Percentiles rank a stretch among this genome's conserved stretches.
Conservation (phyloP, 1,140 invertebrate species). For the Bombus confusus region DNA sequence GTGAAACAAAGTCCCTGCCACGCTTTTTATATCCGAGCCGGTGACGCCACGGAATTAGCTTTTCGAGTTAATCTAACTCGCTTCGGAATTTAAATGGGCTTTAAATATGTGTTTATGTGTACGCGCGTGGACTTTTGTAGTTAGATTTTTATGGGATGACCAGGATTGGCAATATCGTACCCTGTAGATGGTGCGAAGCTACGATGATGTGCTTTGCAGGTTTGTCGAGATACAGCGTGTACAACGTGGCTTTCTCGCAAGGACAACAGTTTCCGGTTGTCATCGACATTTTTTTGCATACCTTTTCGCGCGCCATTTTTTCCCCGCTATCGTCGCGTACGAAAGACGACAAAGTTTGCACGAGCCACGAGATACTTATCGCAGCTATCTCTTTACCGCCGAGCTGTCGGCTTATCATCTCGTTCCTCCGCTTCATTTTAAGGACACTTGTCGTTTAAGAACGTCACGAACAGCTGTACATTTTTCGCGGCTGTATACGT, state of each 20-base stretch:
- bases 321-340: conserved; percentile 64
- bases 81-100: neutral
- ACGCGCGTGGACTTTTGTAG: neutral
- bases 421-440: conserved; percentile 60
- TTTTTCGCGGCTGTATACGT: conserved; percentile 33
- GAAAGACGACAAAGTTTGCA: conserved; percentile 80
- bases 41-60: conserved; percentile 4
- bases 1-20: conserved; percentile 31
- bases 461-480: conserved; percentile 62
- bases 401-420: conserved; percentile 69
- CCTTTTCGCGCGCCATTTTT: conserved; percentile 49
- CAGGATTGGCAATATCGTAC: too few species aligned
- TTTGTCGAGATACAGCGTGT: too few species aligned
- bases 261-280: conserved; percentile 5
- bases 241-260: neutral
- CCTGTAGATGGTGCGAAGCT: too few species aligned
- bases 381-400: conserved; percentile 61
- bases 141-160: neutral
- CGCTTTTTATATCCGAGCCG: conserved; percentile 4
- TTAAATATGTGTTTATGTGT: neutral
- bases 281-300: neutral
- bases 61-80: neutral
- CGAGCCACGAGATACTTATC: conserved; percentile 82
- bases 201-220: too few species aligned
- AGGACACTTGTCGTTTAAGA: conserved; percentile 62